Evolutionary conservation across 2,888 invertebrate genomes (phyloP), one percentile per base, ranked within the genome.

Genomic region (Bombylius major): DNA sequence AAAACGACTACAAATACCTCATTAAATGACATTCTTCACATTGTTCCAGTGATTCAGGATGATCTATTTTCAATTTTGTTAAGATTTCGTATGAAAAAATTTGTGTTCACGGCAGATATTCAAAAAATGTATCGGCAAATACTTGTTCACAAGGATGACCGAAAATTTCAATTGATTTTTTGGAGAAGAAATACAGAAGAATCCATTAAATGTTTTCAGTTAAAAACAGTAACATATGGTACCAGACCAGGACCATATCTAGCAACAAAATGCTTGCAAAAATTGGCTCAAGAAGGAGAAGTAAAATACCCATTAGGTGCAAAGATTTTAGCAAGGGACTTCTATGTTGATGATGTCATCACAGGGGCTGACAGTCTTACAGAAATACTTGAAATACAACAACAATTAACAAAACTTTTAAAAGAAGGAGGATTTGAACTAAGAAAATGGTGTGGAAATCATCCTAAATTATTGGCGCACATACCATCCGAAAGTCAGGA

Each of bases 331-430:
- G 33, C 31, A 39, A n/a, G 4, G 3, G 51, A 44, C 11, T 51
- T 51, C n/a, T 55, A 55, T 42, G 48, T 55, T 12, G 55, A 55
- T 51, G 51, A 47, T n/a, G 33, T 53, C 5, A 13, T 53, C 12
- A 48, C 48, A 23, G 52, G 56, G 11, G 44, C 23, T 33, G 31
- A 48, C 48, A 44, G 47, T 8, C 32, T 44, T 13, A 6, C 14
- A 7, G 44, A 36, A 23, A 33, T 33, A 1, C 9, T 42, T 32
- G 13, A n/a, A 47, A 13, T 36, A 4, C 42, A 42, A 33, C 8
- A 23, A 1, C 23, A 53, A 34, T n/a, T 46, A 8, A 12, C 4
- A 32, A 14, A 47, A 11, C 33, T 47, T 47, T 33, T 14, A 5
- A 34, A 13, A 23, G n/a, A 31, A 31, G 36, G 14, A 3, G 7